Conservation (phyloP, 2,797 vertebrate species). For the Cryptoblepharus egeriae region DNA sequence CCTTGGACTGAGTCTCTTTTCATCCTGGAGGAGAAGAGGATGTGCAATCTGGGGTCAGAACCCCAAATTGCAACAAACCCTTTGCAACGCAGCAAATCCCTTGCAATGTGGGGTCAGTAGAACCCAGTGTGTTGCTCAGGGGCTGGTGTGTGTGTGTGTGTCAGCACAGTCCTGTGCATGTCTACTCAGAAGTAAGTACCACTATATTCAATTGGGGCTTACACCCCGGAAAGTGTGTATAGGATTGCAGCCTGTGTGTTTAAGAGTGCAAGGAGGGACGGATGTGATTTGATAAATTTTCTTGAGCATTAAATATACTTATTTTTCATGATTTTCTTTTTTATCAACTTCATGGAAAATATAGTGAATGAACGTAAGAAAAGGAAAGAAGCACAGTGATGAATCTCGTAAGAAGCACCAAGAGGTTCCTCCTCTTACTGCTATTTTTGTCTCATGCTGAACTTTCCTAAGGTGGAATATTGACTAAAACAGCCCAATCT, state of each 20-base stretch:
- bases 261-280: not conserved
- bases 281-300: not conserved
- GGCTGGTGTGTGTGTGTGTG: slow-evolving; percentile 12
- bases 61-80: too few relatives aligned
- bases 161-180: too few relatives aligned
- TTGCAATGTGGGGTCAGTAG: slow-evolving; percentile 43
- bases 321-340: slow-evolving; percentile 26
- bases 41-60: too few relatives aligned
- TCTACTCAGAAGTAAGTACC: too few relatives aligned
- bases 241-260: too few relatives aligned
- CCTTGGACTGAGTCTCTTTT: slow-evolving; percentile 37
- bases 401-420: slow-evolving; percentile 26
- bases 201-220: too few relatives aligned
- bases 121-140: slow-evolving; percentile 43
- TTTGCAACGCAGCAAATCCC: too few relatives aligned
- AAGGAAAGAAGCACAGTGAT: not conserved
- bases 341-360: slow-evolving; percentile 51
- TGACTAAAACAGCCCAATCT: slow-evolving; percentile 11
- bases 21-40: slow-evolving; percentile 51
- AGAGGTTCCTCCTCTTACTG: slow-evolving; percentile 12
- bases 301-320: too few relatives aligned
- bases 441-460: slow-evolving; percentile 60
- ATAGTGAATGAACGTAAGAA: slow-evolving; percentile 39
- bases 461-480: slow-evolving; percentile 68
- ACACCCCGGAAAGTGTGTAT: too few relatives aligned